Evolutionary conservation across 2,888 invertebrate species (phyloP), one percentile per base, ranked within the genome.

Genomic region (Heliconius ethilla): DNA sequence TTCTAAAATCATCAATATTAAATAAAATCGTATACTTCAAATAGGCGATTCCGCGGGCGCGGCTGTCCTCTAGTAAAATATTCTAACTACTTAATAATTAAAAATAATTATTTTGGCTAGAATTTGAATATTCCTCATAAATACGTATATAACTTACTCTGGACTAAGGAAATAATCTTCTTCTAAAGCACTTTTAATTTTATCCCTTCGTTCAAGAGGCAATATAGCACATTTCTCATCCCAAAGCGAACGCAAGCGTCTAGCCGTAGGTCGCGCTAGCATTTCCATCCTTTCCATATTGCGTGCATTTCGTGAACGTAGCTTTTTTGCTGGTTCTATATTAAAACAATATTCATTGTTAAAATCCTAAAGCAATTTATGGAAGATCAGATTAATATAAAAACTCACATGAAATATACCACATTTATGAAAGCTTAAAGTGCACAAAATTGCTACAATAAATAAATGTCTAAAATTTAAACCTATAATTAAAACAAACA

Each of bases 111-210:
- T 51, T 4, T 62, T 13, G 1, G 13, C 25, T 27, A 25, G 11
- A 0, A 63, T 63, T 63, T 63, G 7, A 63, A 63, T 18, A 13
- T 29, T 59, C 11, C 5, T 7, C 3, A 27, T 18, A 63, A 27
- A 63, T 29, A 63, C 15, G 1, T 4, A 22, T 15, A 22, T 63
- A 45, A 75, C 88, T 88, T 86, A 95, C 95, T 94, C 94, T 4
- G 95, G 94, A 82, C 91, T 93, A n/a, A 94, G 87, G 79, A 94
- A 95, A 79, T 93, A 94, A 78, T 94, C 94, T 82, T 95, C 95
- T 83, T 95, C 95, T 0, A 96, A 84, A 2, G 94, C 92, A 63
- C 94, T 93, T 83, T 95, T 95, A 78, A 96, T 92, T 82, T 93
- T 93, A 80, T 95, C 95, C 40, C 94, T 88, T 63, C 95, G 88